Evolutionary conservation across 2,797 vertebrate genomes (phyloP).

Genomic region (Mionectes olivaceus): DNA sequence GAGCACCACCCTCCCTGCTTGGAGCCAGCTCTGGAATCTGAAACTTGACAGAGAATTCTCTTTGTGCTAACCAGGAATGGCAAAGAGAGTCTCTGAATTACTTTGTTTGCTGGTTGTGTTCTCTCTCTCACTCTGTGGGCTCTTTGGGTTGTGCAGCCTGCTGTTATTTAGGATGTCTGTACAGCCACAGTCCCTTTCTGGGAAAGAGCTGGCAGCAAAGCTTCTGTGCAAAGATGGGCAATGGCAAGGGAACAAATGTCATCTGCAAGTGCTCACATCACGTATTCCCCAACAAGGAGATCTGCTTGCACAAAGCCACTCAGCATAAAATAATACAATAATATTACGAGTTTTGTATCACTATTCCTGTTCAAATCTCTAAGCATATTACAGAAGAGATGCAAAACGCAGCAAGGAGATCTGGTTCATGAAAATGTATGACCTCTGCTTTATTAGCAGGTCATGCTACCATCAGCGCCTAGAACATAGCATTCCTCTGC

Average conservation of each 20-base stretch:
- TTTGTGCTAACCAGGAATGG: not conserved
- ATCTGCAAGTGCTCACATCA: not conserved
- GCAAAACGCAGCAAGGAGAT: not conserved
- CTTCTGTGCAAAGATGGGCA: not conserved
- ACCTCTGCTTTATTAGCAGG: not conserved
- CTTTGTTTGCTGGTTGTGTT: not conserved
- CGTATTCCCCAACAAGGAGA: not conserved
- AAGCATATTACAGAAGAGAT: not conserved
- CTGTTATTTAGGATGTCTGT: not conserved
- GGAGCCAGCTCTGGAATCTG: not conserved
- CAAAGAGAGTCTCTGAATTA: not conserved
- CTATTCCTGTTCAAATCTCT: not conserved
- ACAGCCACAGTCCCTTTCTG: not conserved
- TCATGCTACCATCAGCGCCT: not conserved
- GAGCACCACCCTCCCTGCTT: not conserved
- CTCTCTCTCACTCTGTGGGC: not conserved
- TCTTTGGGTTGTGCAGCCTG: not conserved
- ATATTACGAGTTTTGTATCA: not conserved
- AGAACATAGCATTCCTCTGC: not conserved
- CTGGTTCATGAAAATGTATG: not conserved
- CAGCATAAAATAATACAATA: not conserved
- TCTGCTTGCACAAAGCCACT: not conserved
- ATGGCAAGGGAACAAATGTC: not conserved
- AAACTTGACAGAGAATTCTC: not conserved
- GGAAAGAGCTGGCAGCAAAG: not conserved